Evolutionary conservation across 1,140 invertebrate genomes (phyloP).

Genomic region (Protaetia brevitarsis): DNA sequence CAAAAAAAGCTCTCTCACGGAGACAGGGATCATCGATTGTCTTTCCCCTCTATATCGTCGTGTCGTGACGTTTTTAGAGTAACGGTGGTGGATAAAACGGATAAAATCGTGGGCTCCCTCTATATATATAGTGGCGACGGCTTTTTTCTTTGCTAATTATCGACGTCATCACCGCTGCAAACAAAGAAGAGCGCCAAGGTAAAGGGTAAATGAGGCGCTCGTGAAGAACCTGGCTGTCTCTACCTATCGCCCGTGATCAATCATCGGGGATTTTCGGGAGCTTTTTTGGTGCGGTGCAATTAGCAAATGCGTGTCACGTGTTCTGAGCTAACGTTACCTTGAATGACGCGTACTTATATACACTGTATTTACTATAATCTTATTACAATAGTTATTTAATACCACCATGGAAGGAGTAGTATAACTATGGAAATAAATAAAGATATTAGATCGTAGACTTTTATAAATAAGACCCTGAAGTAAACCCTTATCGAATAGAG

Average conservation of each 20-base stretch:
- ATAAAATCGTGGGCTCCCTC: not conserved
- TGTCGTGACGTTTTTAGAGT: not conserved
- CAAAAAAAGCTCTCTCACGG: not conserved
- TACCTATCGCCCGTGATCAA: slow-evolving; percentile 37
- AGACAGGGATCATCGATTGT: slow-evolving; percentile 15
- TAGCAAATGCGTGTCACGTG: slow-evolving; percentile 25
- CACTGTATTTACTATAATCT: not conserved
- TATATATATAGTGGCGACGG: not conserved
- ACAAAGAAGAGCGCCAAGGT: slow-evolving; percentile 7
- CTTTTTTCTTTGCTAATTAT: slow-evolving; percentile 15
- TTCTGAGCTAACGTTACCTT: not conserved
- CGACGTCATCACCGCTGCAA: not conserved
- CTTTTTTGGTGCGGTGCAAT: slow-evolving; percentile 22
- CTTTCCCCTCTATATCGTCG: not conserved
- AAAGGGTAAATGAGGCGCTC: slow-evolving; percentile 26
- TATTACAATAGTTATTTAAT: too few relatives aligned
- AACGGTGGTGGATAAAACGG: not conserved
- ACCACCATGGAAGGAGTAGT: too few relatives aligned
- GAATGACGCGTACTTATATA: not conserved
- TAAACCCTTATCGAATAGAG: too few relatives aligned
- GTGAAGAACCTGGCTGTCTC: slow-evolving; percentile 27
- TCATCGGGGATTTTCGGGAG: slow-evolving; percentile 35
- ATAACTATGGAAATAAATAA: too few relatives aligned
- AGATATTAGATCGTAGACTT: too few relatives aligned
- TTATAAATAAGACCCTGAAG: too few relatives aligned